Base-by-base conservation (phyloP, 2,113 vertebrate species). In the Megaceryle torquata region DNA sequence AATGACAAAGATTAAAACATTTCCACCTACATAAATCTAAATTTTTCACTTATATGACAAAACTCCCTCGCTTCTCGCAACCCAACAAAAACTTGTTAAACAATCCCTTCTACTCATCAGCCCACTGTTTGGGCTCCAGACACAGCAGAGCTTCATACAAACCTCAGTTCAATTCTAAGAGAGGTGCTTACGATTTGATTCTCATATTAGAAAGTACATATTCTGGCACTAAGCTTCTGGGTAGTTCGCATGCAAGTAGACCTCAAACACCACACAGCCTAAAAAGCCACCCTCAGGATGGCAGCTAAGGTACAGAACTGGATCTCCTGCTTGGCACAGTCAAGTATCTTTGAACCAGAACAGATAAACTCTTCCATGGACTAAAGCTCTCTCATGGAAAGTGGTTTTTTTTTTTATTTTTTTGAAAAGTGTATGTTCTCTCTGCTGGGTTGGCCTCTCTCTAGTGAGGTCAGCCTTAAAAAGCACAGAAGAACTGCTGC, bases 1-100 rank as follows among this genome's bases (percentile, higher is more conserved):
- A 26, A 41, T 20, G 95, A 91, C 93, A 91, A 70, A 82, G 67
- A 89, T n/a, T 75, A n/a, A 96, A 96, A 93, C 88, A 88, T 76
- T 90, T 31, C 88, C 86, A 82, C 95, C 95, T 92, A 94, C 86
- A 15, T 1, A 54, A 65, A 86, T 57, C 76, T 65, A 46, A 68
- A 59, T 88, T 96, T 89, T 86, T 57, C 76, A 69, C 61, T 86
- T 26, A 26, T 72, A 76, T 93, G 65, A 82, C 92, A 92, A 26
- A 90, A 82, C 65, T 77, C 72, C 74, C 77, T 86, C 65, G 31
- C 28, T 84, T 46, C 21, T 54, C 80, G 43, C 53, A 91, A 37
- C 28, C 4, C 56, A 93, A 92, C 65, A 76, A 91, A 91, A 93
- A 74, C 61, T 82, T 11, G 24, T 87, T 46, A 46, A 92, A 88